These are phyloP conservation scores for Ictidomys tridecemlineatus DNA, from an alignment of 2,113 vertebrate genomes.

Conservation along the genomic window DNA sequence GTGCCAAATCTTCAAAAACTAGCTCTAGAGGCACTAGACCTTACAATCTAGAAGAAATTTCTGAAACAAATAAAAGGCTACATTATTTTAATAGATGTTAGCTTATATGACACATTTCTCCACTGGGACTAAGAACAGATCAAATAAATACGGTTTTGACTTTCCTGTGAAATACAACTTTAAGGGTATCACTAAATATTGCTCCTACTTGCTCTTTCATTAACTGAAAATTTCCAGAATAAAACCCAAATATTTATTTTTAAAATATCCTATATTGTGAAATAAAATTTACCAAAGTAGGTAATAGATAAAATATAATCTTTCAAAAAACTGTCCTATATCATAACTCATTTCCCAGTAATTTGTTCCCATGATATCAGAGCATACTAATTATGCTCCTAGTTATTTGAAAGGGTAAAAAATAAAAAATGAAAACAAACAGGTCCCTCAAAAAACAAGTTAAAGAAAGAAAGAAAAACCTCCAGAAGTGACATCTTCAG, in stretches of 20 bases:
- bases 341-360: neutral
- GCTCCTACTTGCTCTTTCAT: neutral
- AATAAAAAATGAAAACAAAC: neutral
- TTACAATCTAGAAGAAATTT: slow-evolving; percentile 16
- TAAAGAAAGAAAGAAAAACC: neutral
- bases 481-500: slow-evolving; percentile 34
- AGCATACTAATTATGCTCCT: slow-evolving; percentile 19
- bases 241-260: slow-evolving; percentile 34
- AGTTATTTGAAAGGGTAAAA: slow-evolving; percentile 40
- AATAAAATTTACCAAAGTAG: neutral
- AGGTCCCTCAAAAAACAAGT: neutral
- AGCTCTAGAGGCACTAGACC: neutral
- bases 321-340: slow-evolving; percentile 10
- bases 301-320: neutral
- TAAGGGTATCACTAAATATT: neutral
- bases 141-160: neutral
- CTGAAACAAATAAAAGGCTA: slow-evolving; percentile 16
- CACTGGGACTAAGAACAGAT: neutral
- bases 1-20: neutral
- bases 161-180: neutral
- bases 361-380: neutral
- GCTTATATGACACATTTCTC: neutral
- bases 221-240: neutral
- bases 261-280: neutral
- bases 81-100: slow-evolving; percentile 11